Conservation (phyloP, 2,888 invertebrate species). For the Pemphredon lugubris region DNA sequence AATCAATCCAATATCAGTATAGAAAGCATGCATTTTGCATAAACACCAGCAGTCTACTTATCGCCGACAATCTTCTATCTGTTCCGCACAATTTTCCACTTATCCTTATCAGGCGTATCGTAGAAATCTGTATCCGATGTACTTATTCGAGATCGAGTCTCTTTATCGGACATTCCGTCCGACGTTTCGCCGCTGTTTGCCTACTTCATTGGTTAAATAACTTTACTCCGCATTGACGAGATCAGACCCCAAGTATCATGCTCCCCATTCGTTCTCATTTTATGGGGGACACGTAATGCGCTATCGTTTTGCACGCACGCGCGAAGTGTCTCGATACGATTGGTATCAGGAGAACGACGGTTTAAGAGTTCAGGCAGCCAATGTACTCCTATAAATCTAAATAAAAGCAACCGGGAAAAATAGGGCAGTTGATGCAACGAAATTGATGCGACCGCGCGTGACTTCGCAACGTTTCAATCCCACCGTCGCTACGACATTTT, state of each 20-base stretch:
- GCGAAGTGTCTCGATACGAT: neutral
- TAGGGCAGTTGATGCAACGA: slow-evolving; percentile 31
- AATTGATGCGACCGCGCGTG: slow-evolving; percentile 27
- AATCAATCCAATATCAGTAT: neutral
- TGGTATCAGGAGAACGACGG: slow-evolving; percentile 5
- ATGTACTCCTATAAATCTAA: slow-evolving; percentile 49
- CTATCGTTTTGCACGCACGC: too few species aligned
- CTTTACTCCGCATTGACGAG: neutral
- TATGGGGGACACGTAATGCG: neutral
- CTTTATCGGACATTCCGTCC: neutral
- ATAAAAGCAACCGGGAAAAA: slow-evolving; percentile 37
- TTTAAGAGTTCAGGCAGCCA: slow-evolving; percentile 41
- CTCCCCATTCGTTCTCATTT: neutral
- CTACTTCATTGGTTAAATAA: slow-evolving; percentile 2
- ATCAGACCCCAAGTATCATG: neutral
- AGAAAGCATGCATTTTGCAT: too few species aligned
- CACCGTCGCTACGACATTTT: too few species aligned
- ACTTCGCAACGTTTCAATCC: slow-evolving; percentile 31
- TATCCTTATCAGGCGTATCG: too few species aligned
- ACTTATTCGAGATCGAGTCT: neutral
- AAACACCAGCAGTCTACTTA: too few species aligned
- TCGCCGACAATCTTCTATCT: too few species aligned
- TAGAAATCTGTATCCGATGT: neutral
- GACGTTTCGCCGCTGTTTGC: neutral
- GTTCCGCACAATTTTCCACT: too few species aligned